Percentiles rank a stretch among this genome's conserved stretches.
These are phyloP conservation scores for Halocynthia roretzi DNA, from an alignment of 23 tunicate genomes.

Conservation along the genomic window DNA sequence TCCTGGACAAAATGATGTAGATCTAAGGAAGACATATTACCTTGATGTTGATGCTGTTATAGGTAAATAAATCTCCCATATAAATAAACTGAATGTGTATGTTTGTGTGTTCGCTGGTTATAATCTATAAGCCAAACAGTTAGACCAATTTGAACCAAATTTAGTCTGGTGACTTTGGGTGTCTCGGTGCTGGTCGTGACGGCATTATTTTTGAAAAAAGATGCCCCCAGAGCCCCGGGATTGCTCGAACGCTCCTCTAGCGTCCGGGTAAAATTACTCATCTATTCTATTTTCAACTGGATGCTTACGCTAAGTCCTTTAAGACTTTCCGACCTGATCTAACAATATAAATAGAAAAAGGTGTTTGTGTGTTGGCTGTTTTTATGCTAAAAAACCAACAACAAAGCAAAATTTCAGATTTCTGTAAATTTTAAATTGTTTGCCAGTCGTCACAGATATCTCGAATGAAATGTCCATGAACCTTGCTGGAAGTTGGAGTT, in stretches of 20 bases:
- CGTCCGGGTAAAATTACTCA: too few species aligned
- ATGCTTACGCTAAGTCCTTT: too few species aligned
- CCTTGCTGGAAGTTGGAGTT: conserved; percentile 45
- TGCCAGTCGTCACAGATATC: conserved; percentile 42
- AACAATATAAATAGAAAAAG: background rate
- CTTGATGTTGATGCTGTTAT: conserved; percentile 68
- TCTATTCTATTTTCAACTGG: too few species aligned
- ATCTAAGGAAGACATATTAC: conserved; percentile 45
- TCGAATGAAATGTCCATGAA: conserved; percentile 27
- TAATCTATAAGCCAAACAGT: background rate
- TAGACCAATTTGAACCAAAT: background rate
- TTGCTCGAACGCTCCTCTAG: too few species aligned
- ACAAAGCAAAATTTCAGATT: background rate
- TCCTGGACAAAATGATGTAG: conserved; percentile 49
- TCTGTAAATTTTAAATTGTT: background rate
- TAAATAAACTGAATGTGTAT: background rate
- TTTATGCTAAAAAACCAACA: background rate
- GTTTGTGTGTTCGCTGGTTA: background rate
- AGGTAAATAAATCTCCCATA: conserved; percentile 25
- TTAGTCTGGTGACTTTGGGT: background rate
- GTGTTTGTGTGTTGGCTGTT: background rate
- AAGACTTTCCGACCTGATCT: too few species aligned
- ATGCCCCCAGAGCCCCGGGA: background rate
- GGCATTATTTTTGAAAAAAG: background rate
- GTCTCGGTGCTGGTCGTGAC: background rate